Base-by-base conservation (phyloP, 1,140 invertebrate genomes). In the Achroia grisella region DNA sequence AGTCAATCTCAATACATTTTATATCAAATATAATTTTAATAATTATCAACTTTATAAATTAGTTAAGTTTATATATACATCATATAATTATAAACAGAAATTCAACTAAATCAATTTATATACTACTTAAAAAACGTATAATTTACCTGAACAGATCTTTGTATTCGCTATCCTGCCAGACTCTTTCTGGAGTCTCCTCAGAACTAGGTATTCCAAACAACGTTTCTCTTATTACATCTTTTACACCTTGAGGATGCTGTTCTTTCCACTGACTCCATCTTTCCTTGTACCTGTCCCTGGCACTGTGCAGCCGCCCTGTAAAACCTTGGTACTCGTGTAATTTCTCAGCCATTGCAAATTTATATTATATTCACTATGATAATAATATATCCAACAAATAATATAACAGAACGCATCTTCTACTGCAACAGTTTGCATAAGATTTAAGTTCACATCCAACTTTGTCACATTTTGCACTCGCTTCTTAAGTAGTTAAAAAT, bases 261-360 rank as follows among this genome's bases (percentile, higher is more conserved):
- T 93, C 89, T 41, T 88, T 90, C 81, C 89, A 91, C 8, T 70
- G 66, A 2, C 77, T 61, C 86, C 88, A 91, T 56, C 86, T 87
- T 62, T 91, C 90, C 42, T 86, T 87, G 11, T 90, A 74, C 32
- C 83, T 87, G 23, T 94, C 92, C 17, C 91, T 86, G 39, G 88
- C 81, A 14, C 86, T 80, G 63, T 95, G 93, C n/a, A 92, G 68
- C 17, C 91, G 86, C n/a, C 93, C 93, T 0, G 89, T 67, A 15
- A 91, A 71, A 5, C 93, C 93, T 61, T 93, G 90, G 67, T 95
- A 95, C 50, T 93, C 91, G 60, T 93, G 89, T 41, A 95, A 79
- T 75, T 95, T 95, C 47, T 94, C 93, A 57, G 89, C 90, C 88
- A 86, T 87, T 32, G 43, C 68, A 23, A 23, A 23, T 6, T 23